These are phyloP conservation scores for Haliaeetus leucogaster DNA, from an alignment of 2,113 vertebrate species.

Conservation along the genomic window DNA sequence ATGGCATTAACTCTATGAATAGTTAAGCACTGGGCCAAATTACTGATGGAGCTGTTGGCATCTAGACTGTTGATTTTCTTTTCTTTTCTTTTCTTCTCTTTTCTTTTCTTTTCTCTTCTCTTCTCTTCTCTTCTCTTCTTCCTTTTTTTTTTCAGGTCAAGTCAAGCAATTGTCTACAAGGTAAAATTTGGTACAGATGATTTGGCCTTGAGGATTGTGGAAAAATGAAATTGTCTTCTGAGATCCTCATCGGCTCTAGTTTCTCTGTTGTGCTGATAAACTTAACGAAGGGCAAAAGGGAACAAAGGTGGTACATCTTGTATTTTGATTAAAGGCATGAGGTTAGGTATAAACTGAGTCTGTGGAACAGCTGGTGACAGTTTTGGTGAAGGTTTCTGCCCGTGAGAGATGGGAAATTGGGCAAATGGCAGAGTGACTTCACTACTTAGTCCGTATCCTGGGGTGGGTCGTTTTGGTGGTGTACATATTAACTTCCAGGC, in stretches of 20 bases:
- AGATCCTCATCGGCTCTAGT: neutral
- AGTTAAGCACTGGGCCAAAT: neutral
- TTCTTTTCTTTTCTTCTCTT: no score
- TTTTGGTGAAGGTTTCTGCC: neutral
- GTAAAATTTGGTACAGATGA: neutral
- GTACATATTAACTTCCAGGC: neutral
- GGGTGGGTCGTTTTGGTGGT: no score
- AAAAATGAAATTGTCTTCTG: neutral
- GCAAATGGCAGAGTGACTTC: neutral
- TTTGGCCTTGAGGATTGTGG: neutral
- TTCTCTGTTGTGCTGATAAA: neutral
- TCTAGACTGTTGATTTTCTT: neutral
- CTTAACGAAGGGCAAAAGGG: neutral
- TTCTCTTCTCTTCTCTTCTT: no score
- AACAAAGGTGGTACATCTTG: neutral
- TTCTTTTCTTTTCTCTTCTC: no score
- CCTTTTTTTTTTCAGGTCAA: neutral
- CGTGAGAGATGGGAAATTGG: neutral
- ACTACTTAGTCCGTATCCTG: neutral
- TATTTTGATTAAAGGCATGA: neutral
- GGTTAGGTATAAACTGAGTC: neutral
- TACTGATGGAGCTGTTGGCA: neutral
- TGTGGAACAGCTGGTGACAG: neutral
- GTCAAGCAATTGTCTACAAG: neutral
- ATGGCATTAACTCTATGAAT: neutral